Evolutionary conservation across 2,113 vertebrate species (phyloP).

Genomic region (Spea bombifrons): DNA sequence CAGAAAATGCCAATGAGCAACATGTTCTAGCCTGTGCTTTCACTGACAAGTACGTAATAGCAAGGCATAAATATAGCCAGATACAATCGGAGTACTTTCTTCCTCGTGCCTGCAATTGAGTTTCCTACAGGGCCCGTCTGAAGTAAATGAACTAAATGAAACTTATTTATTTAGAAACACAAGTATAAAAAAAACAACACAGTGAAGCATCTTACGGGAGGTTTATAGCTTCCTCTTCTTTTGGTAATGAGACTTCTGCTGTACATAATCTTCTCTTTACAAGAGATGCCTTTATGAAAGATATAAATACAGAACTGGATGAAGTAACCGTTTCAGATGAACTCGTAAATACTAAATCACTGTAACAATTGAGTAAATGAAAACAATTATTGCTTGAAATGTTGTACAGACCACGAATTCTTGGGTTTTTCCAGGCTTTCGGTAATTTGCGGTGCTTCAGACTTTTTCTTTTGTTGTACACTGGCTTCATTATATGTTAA

Average conservation of each 20-base stretch:
- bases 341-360: conserved; percentile 7
- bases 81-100: conserved; percentile 21
- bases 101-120: conserved; percentile 18
- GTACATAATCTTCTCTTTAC: not conserved
- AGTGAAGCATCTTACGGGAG: not conserved
- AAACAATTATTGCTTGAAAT: conserved; percentile 11
- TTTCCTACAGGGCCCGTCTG: conserved; percentile 13
- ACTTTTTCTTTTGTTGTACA: too few species aligned
- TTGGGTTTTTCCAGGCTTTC: not conserved
- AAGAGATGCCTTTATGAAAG: not conserved
- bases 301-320: conserved; percentile 15
- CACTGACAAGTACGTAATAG: conserved; percentile 16
- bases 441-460: too few species aligned
- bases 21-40: conserved; percentile 19
- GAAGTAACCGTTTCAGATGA: conserved; percentile 2
- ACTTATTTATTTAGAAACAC: conserved; percentile 27
- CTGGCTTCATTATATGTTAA: too few species aligned
- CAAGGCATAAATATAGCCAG: conserved; percentile 30
- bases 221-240: conserved; percentile 18
- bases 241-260: conserved; percentile 17
- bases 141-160: conserved; percentile 23
- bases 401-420: not conserved
- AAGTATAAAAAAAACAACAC: not conserved
- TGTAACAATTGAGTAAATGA: conserved; percentile 1
- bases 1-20: not conserved